Evolutionary conservation across 2,888 invertebrate species (phyloP), one percentile per base, ranked within the genome.

Genomic region (Didymodactylos carnosus): DNA sequence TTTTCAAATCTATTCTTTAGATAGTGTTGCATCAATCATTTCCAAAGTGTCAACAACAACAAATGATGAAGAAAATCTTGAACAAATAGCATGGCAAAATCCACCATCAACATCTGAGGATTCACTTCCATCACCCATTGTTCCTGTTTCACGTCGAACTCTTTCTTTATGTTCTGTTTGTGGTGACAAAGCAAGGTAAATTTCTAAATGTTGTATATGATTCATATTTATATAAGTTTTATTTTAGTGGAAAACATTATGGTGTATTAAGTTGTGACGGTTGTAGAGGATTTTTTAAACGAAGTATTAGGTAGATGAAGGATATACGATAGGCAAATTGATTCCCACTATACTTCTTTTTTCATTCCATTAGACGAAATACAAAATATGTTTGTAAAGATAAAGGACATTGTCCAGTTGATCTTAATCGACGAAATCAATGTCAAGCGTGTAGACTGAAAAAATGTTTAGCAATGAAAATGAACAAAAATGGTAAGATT

Each of bases 381-480:
- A 84, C 92, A 80, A 90, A 91, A 81, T 93, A 93, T 84, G 88
- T 91, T 10, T 94, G 94, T 84, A 94, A 94, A 82, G 93, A 93
- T 82, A 89, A 87, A 77, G 90, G 90, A 0, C 86, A 87, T 0
- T 94, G 94, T 80, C 86, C 92, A 6, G 92, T 94, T 27, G 93
- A 94, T 80, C 92, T 94, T 4, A 91, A 91, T 0, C 86, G 93
- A 71, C 85, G 94, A 71, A 94, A 94, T 84, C 94, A 94, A 83
- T 94, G 94, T 81, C 94, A 94, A 83, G 90, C 93, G 0, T 94
- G 94, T 82, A 87, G 94, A 69, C 92, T 94, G 84, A 88, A 89
- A 75, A 93, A 93, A 82, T 94, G 93, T 83, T 86, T 93, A 25
- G 87, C 88, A 78, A 92, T 91, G 78, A 92, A 91, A 83, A 94